Evolutionary conservation across 2,888 invertebrate genomes (phyloP).

Genomic region (Tipula unca): DNA sequence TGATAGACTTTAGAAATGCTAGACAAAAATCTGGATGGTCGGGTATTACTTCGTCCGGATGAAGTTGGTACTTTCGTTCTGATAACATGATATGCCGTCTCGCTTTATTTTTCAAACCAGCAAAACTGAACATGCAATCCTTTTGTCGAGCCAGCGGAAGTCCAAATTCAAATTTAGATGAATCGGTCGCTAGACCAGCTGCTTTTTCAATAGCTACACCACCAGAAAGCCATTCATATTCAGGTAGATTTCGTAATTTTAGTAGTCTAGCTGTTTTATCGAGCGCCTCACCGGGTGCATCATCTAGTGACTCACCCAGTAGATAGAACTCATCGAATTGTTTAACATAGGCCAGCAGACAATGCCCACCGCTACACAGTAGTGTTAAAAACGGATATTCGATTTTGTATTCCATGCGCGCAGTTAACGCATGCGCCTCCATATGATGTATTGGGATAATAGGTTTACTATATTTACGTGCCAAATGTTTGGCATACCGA

Average conservation of each 20-base stretch:
- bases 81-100: conserved; percentile 46
- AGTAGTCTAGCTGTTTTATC: conserved; percentile 88
- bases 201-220: conserved; percentile 80
- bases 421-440: conserved; percentile 95
- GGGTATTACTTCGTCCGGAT: conserved; percentile 63
- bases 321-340: conserved; percentile 66
- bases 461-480: conserved; percentile 58
- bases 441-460: conserved; percentile 97
- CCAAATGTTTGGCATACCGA: conserved; percentile 70
- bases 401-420: conserved; percentile 60
- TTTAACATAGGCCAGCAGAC: conserved; percentile 66
- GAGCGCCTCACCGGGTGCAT: conserved; percentile 87
- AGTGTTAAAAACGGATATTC: conserved; percentile 84
- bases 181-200: conserved; percentile 57
- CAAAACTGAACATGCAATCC: conserved; percentile 88
- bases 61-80: conserved; percentile 49
- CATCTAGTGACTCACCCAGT: conserved; percentile 71
- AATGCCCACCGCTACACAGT: conserved; percentile 90
- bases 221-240: conserved; percentile 66
- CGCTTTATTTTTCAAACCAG: conserved; percentile 65
- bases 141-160: conserved; percentile 52
- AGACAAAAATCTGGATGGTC: conserved; percentile 77
- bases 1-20: conserved; percentile 62
- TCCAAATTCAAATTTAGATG: conserved; percentile 56
- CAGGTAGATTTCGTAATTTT: conserved; percentile 68